Evolutionary conservation across 2,888 invertebrate species (phyloP).

Genomic region (Drosophila ustulata): DNA sequence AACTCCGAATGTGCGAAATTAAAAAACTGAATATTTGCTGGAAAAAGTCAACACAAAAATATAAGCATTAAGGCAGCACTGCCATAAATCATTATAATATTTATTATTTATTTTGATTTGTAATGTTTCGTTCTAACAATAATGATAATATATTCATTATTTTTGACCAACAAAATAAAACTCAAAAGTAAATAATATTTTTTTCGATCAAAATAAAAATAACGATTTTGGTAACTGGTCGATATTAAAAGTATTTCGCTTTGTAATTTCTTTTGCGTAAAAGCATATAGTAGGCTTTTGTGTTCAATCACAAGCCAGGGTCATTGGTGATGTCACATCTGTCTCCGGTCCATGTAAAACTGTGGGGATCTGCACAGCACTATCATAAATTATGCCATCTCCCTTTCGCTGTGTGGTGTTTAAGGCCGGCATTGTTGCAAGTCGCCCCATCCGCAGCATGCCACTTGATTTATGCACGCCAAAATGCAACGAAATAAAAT

Average conservation of each 20-base stretch:
- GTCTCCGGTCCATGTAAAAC: conserved; percentile 59
- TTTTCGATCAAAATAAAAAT: no score
- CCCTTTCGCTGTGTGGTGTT: conserved; percentile 44
- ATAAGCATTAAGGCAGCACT: no score
- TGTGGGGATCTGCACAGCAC: conserved; percentile 40
- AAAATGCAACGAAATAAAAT: conserved; percentile 74
- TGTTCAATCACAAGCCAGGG: conserved; percentile 33
- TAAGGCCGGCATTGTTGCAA: conserved; percentile 65
- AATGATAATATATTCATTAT: no score
- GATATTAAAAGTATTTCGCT: background rate
- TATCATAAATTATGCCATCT: conserved; percentile 68
- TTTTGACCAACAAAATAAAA: no score
- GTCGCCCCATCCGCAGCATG: conserved; percentile 22
- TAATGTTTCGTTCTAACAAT: no score
- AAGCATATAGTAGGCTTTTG: background rate
- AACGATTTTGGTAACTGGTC: no score
- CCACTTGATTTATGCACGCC: conserved; percentile 67
- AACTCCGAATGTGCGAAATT: background rate
- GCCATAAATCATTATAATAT: no score
- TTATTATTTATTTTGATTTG: no score
- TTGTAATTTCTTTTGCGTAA: no score
- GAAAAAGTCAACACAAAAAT: background rate
- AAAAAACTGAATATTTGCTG: background rate
- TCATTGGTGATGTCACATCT: conserved; percentile 70
- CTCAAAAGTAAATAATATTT: no score